Conservation (phyloP, 2,888 invertebrate species). For the Eurytoma adleriae region DNA sequence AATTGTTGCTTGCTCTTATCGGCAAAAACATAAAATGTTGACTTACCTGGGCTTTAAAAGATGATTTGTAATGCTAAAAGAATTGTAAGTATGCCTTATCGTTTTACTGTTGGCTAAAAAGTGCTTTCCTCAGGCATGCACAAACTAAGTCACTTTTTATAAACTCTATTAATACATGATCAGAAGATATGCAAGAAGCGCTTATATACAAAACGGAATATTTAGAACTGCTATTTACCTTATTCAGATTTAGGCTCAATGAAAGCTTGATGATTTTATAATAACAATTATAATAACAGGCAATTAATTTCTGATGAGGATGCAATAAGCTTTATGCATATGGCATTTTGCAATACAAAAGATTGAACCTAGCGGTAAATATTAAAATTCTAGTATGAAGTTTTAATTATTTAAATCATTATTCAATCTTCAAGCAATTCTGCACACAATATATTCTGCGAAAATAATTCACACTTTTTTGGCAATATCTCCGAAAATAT, state of each 20-base stretch:
- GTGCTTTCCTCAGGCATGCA: not conserved
- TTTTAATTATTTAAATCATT: no score
- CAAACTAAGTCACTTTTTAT: slow-evolving; percentile 2
- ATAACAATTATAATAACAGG: not conserved
- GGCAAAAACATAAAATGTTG: no score
- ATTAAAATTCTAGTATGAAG: not conserved
- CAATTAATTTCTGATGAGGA: not conserved
- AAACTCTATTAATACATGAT: slow-evolving; percentile 10
- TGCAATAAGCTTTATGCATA: no score
- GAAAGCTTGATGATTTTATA: no score
- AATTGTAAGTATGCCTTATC: not conserved
- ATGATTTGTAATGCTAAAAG: slow-evolving; percentile 26
- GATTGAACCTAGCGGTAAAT: not conserved
- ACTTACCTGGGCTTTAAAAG: not conserved
- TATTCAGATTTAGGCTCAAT: not conserved
- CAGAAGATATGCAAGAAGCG: not conserved
- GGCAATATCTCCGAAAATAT: no score
- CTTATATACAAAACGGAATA: slow-evolving; percentile 4
- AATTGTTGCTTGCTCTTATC: no score
- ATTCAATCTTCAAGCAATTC: no score
- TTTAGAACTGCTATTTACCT: not conserved
- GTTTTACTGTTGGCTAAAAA: not conserved
- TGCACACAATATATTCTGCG: no score
- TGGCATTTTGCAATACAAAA: no score
- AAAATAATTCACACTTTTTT: no score